These are phyloP conservation scores for Fragum fragum DNA, from an alignment of 2,888 invertebrate genomes.

Conservation along the genomic window DNA sequence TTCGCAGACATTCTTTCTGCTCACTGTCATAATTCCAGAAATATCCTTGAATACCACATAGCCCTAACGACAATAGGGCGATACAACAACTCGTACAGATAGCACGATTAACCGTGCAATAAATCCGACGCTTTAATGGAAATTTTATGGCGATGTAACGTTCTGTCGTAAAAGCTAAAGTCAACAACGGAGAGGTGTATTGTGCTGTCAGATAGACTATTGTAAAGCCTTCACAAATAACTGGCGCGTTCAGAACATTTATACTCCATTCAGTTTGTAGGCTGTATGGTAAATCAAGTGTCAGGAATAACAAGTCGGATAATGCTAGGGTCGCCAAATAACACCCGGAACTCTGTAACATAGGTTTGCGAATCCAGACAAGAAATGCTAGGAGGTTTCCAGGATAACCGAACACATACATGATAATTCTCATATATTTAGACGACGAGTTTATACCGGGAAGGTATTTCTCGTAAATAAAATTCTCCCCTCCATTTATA, in stretches of 20 bases:
- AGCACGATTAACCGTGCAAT: constrained; percentile 83
- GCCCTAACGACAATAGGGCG: constrained; percentile 70
- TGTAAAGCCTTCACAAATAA: constrained; percentile 84
- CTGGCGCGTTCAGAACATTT: constrained; percentile 74
- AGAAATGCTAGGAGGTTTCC: constrained; percentile 85
- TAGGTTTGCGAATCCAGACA: constrained; percentile 85
- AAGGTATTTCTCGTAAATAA: constrained; percentile 68
- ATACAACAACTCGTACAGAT: constrained; percentile 79
- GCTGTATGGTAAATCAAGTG: constrained; percentile 82
- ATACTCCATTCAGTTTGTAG: constrained; percentile 81
- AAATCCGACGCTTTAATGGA: constrained; percentile 83
- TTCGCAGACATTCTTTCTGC: constrained; percentile 67
- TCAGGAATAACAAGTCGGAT: constrained; percentile 84
- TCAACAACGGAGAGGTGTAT: constrained; percentile 84
- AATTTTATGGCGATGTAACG: constrained; percentile 86
- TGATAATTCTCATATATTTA: constrained; percentile 71
- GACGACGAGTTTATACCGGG: constrained; percentile 64
- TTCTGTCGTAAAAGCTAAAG: constrained; percentile 86
- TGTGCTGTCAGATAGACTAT: constrained; percentile 83
- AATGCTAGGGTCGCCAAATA: constrained; percentile 86
- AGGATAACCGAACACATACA: constrained; percentile 85
- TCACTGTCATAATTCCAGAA: constrained; percentile 80
- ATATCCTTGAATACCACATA: constrained; percentile 84
- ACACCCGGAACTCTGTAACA: constrained; percentile 86
- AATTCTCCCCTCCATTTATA: constrained; percentile 34